A percentile compares a stretch with the other conserved stretches of the same genome.
These are phyloP conservation scores for Drosophila ochracea DNA, from an alignment of 2,888 invertebrate species.

Conservation along the genomic window DNA sequence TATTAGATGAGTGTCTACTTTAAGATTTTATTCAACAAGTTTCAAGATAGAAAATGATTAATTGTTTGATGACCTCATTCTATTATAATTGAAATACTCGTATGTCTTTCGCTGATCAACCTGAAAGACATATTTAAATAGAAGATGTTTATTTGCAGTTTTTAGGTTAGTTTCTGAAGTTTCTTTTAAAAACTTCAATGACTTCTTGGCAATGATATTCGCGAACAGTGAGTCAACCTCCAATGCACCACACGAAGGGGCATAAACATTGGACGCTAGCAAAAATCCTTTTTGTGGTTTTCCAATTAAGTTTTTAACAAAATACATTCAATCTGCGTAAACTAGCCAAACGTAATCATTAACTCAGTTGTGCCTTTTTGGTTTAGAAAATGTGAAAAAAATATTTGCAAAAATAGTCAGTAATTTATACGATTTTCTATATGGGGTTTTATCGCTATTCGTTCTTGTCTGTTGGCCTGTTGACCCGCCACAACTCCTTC, in stretches of 20 bases:
- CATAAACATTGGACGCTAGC: neutral
- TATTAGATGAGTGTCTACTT: neutral
- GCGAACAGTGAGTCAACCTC: neutral
- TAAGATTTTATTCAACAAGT: neutral
- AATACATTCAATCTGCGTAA: neutral
- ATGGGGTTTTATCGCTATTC: slow-evolving; percentile 15
- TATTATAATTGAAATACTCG: neutral
- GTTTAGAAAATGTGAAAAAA: neutral
- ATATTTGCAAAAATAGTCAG: neutral
- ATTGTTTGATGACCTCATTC: neutral
- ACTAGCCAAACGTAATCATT: neutral
- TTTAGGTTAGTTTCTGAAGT: neutral
- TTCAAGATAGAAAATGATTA: neutral
- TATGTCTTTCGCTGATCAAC: neutral
- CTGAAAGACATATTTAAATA: neutral
- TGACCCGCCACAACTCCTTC: neutral
- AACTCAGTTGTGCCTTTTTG: neutral
- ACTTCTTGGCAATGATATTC: neutral
- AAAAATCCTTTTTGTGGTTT: neutral
- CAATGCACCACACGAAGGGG: neutral
- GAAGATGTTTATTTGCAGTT: neutral
- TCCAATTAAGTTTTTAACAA: neutral
- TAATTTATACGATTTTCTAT: slow-evolving; percentile 12
- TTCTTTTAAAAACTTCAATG: neutral
- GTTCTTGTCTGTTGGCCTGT: slow-evolving; percentile 16